Percentiles rank a stretch among this genome's conserved stretches.
Conservation (phyloP, 2,888 invertebrate genomes). For the Drosophila demipolita region DNA sequence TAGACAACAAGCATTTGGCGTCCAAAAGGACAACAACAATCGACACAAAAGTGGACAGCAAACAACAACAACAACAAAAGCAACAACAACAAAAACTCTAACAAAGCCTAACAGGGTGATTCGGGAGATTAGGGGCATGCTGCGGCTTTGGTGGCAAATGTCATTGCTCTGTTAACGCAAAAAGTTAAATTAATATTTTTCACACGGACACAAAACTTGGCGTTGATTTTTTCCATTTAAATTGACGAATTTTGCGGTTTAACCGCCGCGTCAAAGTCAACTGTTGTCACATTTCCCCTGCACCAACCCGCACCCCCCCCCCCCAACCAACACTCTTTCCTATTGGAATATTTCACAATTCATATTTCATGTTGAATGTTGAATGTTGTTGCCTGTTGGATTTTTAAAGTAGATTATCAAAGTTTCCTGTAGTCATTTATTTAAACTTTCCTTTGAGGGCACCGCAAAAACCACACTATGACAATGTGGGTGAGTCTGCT, state of each 20-base stretch:
- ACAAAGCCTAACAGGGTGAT: slow-evolving; percentile 17
- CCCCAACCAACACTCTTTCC: neutral
- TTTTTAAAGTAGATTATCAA: slow-evolving; percentile 74
- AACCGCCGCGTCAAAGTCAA: slow-evolving; percentile 74
- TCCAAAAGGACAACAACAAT: slow-evolving; percentile 36
- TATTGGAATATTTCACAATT: slow-evolving; percentile 49
- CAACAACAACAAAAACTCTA: slow-evolving; percentile 7
- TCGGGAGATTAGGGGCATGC: neutral
- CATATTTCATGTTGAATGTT: slow-evolving; percentile 37
- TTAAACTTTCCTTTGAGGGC: slow-evolving; percentile 60
- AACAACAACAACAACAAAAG: slow-evolving; percentile 9
- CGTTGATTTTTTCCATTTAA: slow-evolving; percentile 42
- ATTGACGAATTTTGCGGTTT: slow-evolving; percentile 76
- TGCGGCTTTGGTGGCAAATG: slow-evolving; percentile 47
- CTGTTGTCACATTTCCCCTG: slow-evolving; percentile 53
- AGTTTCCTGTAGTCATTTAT: slow-evolving; percentile 72
- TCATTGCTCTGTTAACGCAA: slow-evolving; percentile 70
- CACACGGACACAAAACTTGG: slow-evolving; percentile 56
- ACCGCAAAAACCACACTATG: slow-evolving; percentile 32
- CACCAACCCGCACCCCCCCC: too few species aligned
- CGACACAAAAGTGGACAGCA: slow-evolving; percentile 20
- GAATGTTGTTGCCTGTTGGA: slow-evolving; percentile 31
- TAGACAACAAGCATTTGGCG: slow-evolving; percentile 57
- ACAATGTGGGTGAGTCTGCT: neutral
- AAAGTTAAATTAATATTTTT: slow-evolving; percentile 80